Evolutionary conservation across 1,140 invertebrate species (phyloP).

Genomic region (Procambarus virginalis): DNA sequence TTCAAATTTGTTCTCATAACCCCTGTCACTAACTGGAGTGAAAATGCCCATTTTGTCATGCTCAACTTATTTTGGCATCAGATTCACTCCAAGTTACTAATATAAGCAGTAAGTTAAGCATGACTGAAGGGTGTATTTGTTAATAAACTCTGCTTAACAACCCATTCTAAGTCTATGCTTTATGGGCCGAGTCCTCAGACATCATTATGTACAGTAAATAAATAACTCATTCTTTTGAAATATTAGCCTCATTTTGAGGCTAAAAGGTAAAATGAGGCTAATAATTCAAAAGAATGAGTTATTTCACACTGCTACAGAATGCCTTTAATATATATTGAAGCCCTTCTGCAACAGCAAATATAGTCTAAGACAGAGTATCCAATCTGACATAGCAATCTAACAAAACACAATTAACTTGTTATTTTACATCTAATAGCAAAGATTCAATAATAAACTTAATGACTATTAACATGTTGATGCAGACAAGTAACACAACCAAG

Average conservation of each 20-base stretch:
- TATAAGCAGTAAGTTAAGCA: neutral
- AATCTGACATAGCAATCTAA: neutral
- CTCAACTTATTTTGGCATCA: neutral
- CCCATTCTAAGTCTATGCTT: neutral
- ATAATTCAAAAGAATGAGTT: neutral
- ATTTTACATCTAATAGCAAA: neutral
- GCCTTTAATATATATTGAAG: neutral
- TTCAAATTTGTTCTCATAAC: neutral
- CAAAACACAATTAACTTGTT: neutral
- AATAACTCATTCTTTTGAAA: neutral
- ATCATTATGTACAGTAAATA: neutral
- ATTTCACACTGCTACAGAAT: neutral
- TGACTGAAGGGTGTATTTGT: neutral
- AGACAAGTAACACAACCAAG: neutral
- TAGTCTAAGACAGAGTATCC: neutral
- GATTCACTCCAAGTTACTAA: neutral
- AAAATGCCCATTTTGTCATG: slow-evolving; percentile 9
- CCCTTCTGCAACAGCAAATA: neutral
- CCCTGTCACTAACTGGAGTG: neutral
- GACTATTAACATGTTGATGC: neutral
- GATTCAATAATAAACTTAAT: neutral
- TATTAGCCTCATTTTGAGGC: neutral
- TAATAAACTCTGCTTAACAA: neutral
- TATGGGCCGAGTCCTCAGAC: neutral
- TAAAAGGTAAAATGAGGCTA: neutral